These are phyloP conservation scores for Patagioenas fasciata DNA, from an alignment of 2,113 vertebrate species.

Conservation along the genomic window DNA sequence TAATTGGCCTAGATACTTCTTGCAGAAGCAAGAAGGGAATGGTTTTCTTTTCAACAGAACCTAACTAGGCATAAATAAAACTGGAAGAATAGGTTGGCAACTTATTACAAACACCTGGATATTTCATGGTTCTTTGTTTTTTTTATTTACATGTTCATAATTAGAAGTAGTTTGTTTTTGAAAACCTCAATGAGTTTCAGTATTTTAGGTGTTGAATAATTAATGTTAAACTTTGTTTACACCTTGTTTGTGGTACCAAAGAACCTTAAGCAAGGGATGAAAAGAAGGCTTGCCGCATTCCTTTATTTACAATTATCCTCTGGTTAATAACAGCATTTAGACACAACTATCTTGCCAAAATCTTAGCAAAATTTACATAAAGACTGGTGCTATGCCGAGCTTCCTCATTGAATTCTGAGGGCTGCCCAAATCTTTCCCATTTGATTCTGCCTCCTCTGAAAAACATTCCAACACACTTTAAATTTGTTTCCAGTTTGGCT, in stretches of 20 bases:
- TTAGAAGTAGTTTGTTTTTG: background rate
- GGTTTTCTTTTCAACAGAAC: background rate
- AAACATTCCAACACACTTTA: background rate
- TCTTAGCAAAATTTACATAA: background rate
- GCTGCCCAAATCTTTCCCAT: background rate
- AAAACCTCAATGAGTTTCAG: background rate
- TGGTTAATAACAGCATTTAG: background rate
- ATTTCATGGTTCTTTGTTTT: background rate
- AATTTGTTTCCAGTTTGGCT: background rate
- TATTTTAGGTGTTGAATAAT: slow-evolving; percentile 3
- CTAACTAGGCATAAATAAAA: background rate
- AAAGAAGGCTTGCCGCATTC: background rate
- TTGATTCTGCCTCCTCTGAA: background rate
- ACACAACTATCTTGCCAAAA: background rate
- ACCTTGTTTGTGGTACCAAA: background rate
- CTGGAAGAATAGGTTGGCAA: background rate
- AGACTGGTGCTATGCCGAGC: background rate
- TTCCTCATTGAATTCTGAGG: background rate
- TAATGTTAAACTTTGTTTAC: background rate
- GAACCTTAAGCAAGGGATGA: background rate
- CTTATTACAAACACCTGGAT: background rate
- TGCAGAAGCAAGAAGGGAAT: background rate
- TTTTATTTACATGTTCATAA: background rate
- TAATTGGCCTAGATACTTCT: background rate
- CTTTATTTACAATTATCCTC: background rate